Base-by-base conservation (phyloP, 2,113 vertebrate genomes). In the Pelecanus crispus region DNA sequence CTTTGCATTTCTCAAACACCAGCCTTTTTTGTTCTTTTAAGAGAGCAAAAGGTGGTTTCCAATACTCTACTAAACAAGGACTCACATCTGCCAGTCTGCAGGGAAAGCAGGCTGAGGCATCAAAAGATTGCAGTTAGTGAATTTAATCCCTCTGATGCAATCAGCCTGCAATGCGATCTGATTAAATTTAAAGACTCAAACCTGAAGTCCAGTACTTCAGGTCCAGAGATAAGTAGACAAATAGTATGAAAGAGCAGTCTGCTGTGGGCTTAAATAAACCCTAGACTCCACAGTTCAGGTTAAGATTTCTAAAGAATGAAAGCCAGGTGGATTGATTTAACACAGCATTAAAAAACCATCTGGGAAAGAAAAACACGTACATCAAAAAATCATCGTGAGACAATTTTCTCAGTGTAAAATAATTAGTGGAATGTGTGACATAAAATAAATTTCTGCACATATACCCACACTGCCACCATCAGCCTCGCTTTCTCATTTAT, bases 161-260 rank as follows among this genome's bases (percentile, higher is more conserved):
- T 93, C 85, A 92, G 81, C 58, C 56, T 95, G 49, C 66, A 90
- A 77, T 63, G 71, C 0, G 0, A 86, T 92, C 87, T 92, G 95
- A 96, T 95, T 95, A 92, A 81, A 86, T 55, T 94, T 80, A 81
- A 96, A 92, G 72, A 86, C 80, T 92, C 68, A 56, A 61, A 86
- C n/a, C 59, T 92, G 71, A 91, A 91, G 94, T 84, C 94, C 94
- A 92, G 92, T 65, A 91, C 78, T 90, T 81, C 3, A 14, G 38
- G 75, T 91, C 85, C 78, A 85, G 79, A 85, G 53, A 86, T n/a
- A 91, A 87, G 52, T 7, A 96, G 58, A 96, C 80, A 87, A 75
- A 95, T n/a, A 78, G 65, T 15, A 53, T 31, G 50, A 89, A 95
- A 73, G 56, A 73, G 26, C 22, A 52, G 40, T 82, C 28, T 86